phyloP scores from a whole-genome alignment of 2,113 vertebrate species.

The Phalacrocorax pelagicus region DNA sequence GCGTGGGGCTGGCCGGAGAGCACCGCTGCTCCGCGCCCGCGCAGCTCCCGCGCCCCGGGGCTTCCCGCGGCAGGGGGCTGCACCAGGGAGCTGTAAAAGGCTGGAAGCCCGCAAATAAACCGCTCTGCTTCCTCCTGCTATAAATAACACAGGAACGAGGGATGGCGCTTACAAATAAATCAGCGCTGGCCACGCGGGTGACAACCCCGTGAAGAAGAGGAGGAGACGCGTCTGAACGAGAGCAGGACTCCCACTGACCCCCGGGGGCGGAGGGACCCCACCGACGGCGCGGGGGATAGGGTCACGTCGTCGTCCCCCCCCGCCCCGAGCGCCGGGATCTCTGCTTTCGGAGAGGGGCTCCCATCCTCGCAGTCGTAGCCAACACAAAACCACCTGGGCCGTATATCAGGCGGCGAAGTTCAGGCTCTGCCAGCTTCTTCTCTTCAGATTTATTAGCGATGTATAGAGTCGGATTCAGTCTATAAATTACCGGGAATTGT shows the following conservation, averaged over 20 bases:
- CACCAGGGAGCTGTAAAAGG: neutral
- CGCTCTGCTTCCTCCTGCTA: neutral
- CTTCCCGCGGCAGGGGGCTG: neutral
- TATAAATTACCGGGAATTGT: slow-evolving; percentile 49
- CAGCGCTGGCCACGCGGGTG: neutral
- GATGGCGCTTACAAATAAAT: neutral
- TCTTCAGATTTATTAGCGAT: slow-evolving; percentile 44
- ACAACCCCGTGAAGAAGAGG: neutral
- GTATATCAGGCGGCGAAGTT: neutral
- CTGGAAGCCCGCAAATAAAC: slow-evolving; percentile 1
- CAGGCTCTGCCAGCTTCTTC: slow-evolving; percentile 11
- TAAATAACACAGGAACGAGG: slow-evolving; percentile 3
- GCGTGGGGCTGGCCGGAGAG: neutral
- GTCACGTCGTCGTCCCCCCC: neutral
- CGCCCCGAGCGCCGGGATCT: no score
- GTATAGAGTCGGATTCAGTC: slow-evolving; percentile 1
- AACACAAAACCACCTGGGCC: slow-evolving; percentile 29
- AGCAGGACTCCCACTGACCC: neutral
- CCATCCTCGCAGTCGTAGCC: neutral
- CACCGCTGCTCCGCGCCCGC: neutral
- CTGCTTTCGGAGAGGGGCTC: neutral
- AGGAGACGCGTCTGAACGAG: neutral
- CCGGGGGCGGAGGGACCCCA: no score
- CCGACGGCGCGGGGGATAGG: neutral
- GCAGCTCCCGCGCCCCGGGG: neutral